phyloP scores from a whole-genome alignment of 2,797 vertebrate genomes.

The Aldrovandia affinis region DNA sequence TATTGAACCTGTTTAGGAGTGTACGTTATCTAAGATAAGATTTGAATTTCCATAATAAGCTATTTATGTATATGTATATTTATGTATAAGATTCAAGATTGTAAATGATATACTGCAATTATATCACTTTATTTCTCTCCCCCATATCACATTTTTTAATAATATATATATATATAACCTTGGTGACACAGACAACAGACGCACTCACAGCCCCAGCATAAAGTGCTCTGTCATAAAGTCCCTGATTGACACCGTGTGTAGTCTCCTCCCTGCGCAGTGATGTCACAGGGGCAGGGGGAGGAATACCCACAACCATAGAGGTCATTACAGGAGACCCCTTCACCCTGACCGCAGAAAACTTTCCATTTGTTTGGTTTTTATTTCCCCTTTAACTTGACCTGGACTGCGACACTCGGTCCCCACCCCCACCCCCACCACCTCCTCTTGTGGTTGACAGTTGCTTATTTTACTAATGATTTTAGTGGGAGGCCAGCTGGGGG shows the following conservation, averaged over 20 bases:
- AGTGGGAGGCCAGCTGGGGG: slow-evolving; percentile 64
- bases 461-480: slow-evolving; percentile 66
- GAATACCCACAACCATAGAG: neutral
- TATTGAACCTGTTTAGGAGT: no score
- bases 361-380: slow-evolving; percentile 36
- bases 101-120: no score
- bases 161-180: no score
- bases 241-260: neutral
- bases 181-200: no score
- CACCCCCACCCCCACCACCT: neutral
- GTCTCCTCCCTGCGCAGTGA: neutral
- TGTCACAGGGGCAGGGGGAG: neutral
- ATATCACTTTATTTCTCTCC: no score
- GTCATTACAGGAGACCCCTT: slow-evolving; percentile 11
- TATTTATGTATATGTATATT: neutral
- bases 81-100: neutral
- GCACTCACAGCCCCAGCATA: neutral
- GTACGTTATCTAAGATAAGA: neutral
- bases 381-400: slow-evolving; percentile 44
- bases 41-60: neutral
- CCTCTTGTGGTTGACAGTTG: slow-evolving; percentile 46
- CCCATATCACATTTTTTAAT: no score
- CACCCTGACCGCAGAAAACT: slow-evolving; percentile 13
- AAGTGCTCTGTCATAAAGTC: neutral
- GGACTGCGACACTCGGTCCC: neutral